A percentile compares a stretch with the other conserved stretches of the same genome.
These are phyloP conservation scores for Neoascia interrupta DNA, from an alignment of 2,888 invertebrate genomes.

Conservation along the genomic window DNA sequence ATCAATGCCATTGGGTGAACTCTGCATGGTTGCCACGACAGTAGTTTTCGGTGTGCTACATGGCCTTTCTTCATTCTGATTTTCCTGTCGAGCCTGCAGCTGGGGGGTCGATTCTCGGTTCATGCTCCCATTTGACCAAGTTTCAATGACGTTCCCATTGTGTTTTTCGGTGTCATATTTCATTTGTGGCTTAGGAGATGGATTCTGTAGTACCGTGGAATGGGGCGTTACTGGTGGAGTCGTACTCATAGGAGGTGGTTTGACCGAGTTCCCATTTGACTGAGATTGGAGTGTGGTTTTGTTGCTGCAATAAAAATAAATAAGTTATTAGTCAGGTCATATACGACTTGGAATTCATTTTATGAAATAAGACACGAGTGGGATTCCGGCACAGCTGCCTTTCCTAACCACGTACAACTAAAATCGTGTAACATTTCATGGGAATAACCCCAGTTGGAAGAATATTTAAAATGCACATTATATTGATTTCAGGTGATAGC, in stretches of 20 bases:
- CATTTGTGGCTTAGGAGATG: slow-evolving; percentile 14
- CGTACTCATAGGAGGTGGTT: slow-evolving; percentile 34
- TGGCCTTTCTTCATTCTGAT: not conserved
- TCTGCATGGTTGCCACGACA: slow-evolving; percentile 64
- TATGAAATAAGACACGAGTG: not conserved
- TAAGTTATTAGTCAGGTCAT: slow-evolving; percentile 15
- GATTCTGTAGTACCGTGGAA: not conserved
- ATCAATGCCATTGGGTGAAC: slow-evolving; percentile 66
- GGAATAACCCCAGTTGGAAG: slow-evolving; percentile 34
- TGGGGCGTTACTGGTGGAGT: slow-evolving; percentile 54
- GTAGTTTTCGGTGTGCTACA: slow-evolving; percentile 70
- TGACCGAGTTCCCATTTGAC: slow-evolving; percentile 37
- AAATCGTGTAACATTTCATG: slow-evolving; percentile 7
- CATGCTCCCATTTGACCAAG: slow-evolving; percentile 5
- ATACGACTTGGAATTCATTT: not conserved
- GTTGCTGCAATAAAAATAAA: slow-evolving; percentile 52
- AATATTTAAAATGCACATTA: slow-evolving; percentile 25
- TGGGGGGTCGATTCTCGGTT: slow-evolving; percentile 2
- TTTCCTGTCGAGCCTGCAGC: not conserved
- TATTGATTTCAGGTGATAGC: slow-evolving; percentile 21
- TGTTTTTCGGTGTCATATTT: slow-evolving; percentile 3
- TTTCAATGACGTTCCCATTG: slow-evolving; percentile 12
- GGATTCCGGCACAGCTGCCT: not conserved
- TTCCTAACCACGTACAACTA: slow-evolving; percentile 3
- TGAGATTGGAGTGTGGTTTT: slow-evolving; percentile 47